These are phyloP conservation scores for Circaetus cinerascens DNA, from an alignment of 2,113 vertebrate genomes.

Conservation along the genomic window DNA sequence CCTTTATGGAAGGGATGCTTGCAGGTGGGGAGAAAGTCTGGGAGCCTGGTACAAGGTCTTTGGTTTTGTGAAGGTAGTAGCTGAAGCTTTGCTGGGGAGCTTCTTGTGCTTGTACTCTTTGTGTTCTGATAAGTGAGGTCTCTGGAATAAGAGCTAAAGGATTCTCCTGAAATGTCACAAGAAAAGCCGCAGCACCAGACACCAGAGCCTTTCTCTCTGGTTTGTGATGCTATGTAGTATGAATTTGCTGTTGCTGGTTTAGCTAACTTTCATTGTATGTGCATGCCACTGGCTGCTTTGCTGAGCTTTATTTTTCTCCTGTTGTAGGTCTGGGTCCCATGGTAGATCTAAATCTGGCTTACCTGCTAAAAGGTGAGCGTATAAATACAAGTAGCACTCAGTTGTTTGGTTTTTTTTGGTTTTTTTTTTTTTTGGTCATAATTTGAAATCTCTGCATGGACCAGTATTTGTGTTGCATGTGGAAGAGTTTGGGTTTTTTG, in stretches of 20 bases:
- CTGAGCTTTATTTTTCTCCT: slow-evolving; percentile 64
- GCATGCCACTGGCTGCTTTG: slow-evolving; percentile 46
- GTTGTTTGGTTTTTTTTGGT: neutral
- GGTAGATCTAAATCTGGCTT: slow-evolving; percentile 72
- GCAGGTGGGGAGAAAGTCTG: neutral
- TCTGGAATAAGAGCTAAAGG: neutral
- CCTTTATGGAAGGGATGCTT: neutral
- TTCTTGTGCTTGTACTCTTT: neutral
- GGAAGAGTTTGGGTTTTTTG: neutral
- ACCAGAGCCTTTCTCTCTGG: neutral
- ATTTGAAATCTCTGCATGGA: neutral
- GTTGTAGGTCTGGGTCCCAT: slow-evolving; percentile 68
- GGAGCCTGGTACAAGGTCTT: neutral
- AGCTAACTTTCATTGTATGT: neutral
- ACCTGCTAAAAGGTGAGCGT: slow-evolving; percentile 69
- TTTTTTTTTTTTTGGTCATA: neutral
- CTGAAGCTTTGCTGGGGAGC: slow-evolving; percentile 30
- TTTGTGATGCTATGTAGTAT: neutral
- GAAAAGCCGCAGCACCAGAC: neutral
- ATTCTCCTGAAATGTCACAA: neutral
- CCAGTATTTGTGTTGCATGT: neutral
- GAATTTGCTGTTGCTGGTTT: neutral
- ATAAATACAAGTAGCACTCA: neutral
- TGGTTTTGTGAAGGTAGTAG: neutral
- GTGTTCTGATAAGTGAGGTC: neutral